A percentile compares a stretch with the other conserved stretches of the same genome.
phyloP scores from a whole-genome alignment of 1,140 invertebrate species.

The Acromyrmex echinatior region DNA sequence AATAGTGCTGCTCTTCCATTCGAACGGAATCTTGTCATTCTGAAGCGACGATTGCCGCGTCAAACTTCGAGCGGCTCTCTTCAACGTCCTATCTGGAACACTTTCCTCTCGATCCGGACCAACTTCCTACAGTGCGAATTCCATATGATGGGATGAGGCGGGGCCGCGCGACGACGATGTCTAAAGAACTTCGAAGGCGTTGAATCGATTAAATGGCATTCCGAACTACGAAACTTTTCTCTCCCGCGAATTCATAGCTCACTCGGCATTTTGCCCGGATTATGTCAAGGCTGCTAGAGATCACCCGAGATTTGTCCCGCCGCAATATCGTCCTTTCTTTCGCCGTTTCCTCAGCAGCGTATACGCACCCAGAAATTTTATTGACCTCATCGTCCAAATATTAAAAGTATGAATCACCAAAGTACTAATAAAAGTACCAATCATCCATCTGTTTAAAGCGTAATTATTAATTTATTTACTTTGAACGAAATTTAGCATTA shows the following conservation, averaged over 20 bases:
- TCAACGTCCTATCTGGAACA: conserved; percentile 49
- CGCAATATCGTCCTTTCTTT: conserved; percentile 11
- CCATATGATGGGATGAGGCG: conserved; percentile 48
- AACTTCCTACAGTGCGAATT: conserved; percentile 72
- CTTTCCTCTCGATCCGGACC: conserved; percentile 70
- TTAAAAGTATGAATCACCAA: conserved; percentile 5
- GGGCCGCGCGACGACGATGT: conserved; percentile 44
- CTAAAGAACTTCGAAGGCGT: conserved; percentile 73
- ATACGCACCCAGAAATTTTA: conserved; percentile 10
- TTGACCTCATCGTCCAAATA: conserved; percentile 15
- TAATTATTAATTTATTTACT: conserved; percentile 37
- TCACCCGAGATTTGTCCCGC: conserved; percentile 58
- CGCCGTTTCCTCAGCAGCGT: background rate
- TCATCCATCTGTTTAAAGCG: background rate
- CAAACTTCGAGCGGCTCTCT: conserved; percentile 56
- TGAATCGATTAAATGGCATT: conserved; percentile 83
- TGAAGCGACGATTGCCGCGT: conserved; percentile 61
- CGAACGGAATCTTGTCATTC: conserved; percentile 54
- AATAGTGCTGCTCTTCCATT: conserved; percentile 50
- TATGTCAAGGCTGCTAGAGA: conserved; percentile 56
- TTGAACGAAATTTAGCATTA: background rate
- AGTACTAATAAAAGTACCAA: background rate
- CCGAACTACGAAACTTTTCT: conserved; percentile 80
- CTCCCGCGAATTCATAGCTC: conserved; percentile 72
- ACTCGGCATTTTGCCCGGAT: conserved; percentile 67